Evolutionary conservation across 1,140 invertebrate genomes (phyloP), one percentile per base, ranked within the genome.

Genomic region (Pseudoatta argentina): DNA sequence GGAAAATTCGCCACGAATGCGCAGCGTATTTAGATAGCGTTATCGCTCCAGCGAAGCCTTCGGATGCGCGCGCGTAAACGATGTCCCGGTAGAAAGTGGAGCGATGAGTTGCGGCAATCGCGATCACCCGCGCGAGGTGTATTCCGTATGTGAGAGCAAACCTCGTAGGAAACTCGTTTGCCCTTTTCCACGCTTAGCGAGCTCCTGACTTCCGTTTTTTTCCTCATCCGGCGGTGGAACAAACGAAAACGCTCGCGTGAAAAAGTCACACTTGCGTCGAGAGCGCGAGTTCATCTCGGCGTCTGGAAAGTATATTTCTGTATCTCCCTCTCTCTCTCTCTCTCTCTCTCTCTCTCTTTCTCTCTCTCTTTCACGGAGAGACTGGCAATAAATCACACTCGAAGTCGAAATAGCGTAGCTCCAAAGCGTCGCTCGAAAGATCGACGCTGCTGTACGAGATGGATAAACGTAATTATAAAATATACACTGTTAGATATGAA

Each of bases 41-140:
- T 55, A 81, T 71, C 66, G 48, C 34, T 55, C 16, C 24, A 57
- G 34, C 44, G 24, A 44, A 55, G 51, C 53, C 27, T 30, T 12
- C n/a, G 34, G 14, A 51, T 6, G 64, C 64, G 64, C 16, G 61
- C 64, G 63, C 30, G 18, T 82, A 73, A 61, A 61, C 39, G 79
- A 75, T 48, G 39, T 57, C 27, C 55, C 55, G 18, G 44, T 83
- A 83, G 79, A 83, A 83, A 83, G 79, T 73, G 79, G 79, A 83
- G 69, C 79, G 53, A 73, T 55, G 34, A 75, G 67, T 21, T 24
- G 21, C 55, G n/a, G 69, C 55, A 67, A 79, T 79, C 61, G 24
- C 63, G 79, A 71, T 81, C 69, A 48, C 18, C 16, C 39, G 27
- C 10, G 66, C 66, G n/a, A 83, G 51, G 39, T 83, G 55, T 83